A percentile compares a stretch with the other conserved stretches of the same genome.
Conservation (phyloP, 2,888 invertebrate species). For the Drosophila testacea region DNA sequence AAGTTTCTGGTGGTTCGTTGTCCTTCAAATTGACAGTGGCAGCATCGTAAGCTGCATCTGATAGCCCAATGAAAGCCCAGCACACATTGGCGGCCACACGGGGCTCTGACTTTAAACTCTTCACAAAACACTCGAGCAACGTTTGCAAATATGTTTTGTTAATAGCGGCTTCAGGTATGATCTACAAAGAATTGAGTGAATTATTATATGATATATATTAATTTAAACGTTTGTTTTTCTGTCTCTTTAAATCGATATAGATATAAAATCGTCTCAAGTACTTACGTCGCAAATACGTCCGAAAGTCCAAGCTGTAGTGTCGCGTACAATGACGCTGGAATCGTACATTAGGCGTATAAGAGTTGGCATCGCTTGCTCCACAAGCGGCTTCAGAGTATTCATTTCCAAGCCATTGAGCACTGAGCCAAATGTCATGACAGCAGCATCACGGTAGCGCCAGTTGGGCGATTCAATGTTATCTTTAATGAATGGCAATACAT, state of each 20-base stretch:
- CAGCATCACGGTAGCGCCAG: constrained; percentile 97
- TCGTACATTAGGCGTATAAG: constrained; percentile 98
- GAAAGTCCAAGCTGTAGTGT: constrained; percentile 99
- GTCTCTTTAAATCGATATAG: not conserved
- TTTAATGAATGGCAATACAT: constrained; percentile 98
- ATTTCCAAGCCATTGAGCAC: constrained; percentile 96
- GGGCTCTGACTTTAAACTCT: constrained; percentile 96
- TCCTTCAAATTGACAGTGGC: constrained; percentile 87
- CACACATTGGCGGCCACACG: constrained; percentile 99
- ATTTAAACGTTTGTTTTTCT: too few species aligned
- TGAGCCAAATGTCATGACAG: constrained; percentile 99
- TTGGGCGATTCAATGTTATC: constrained; percentile 96
- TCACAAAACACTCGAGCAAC: constrained; percentile 91
- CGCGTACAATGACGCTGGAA: constrained; percentile 95
- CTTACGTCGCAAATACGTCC: constrained; percentile 96
- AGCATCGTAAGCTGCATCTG: constrained; percentile 98
- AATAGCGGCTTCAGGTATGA: constrained; percentile 97
- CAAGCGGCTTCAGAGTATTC: constrained; percentile 94
- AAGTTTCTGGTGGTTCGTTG: constrained; percentile 92
- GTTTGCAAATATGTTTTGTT: constrained; percentile 94
- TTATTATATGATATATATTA: not conserved
- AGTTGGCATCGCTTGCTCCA: constrained; percentile 98
- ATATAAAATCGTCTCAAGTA: constrained; percentile 14
- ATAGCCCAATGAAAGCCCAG: constrained; percentile 99
- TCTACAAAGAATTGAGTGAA: constrained; percentile 55